Percentiles rank a stretch among this genome's conserved stretches.
Conservation (phyloP, 2,797 vertebrate genomes). For the Anableps anableps region DNA sequence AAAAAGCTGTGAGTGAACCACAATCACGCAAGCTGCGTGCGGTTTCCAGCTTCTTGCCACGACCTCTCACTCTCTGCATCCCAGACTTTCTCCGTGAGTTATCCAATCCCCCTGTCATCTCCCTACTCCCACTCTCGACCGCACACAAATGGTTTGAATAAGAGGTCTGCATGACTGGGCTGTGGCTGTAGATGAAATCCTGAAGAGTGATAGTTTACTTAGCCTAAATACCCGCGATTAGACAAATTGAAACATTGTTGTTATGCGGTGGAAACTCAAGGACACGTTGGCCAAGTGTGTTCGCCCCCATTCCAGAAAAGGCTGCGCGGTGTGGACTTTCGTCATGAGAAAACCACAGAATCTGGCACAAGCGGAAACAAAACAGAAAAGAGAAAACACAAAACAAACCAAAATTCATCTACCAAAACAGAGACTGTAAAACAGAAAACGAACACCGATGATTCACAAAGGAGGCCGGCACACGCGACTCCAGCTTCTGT, state of each 20-base stretch:
- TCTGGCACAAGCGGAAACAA: constrained; percentile 59
- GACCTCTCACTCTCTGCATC: constrained; percentile 84
- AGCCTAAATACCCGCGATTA: constrained; percentile 89
- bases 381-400: constrained; percentile 17
- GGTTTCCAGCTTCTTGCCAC: constrained; percentile 83
- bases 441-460: constrained; percentile 59
- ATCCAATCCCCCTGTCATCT: constrained; percentile 81
- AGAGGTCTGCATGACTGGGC: constrained; percentile 87
- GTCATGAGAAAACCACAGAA: constrained; percentile 75
- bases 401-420: constrained; percentile 34
- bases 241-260: constrained; percentile 88
- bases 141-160: constrained; percentile 92
- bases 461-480: constrained; percentile 63
- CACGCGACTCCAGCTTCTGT: constrained; percentile 72
- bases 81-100: constrained; percentile 80
- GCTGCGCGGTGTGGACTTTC: constrained; percentile 61
- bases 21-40: constrained; percentile 83
- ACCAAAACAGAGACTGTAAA: constrained; percentile 55
- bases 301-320: constrained; percentile 75
- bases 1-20: constrained; percentile 61
- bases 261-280: constrained; percentile 88
- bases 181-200: constrained; percentile 82
- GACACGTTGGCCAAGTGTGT: constrained; percentile 73
- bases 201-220: constrained; percentile 88
- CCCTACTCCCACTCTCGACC: constrained; percentile 69